Percentiles rank a stretch among this genome's conserved stretches.
Evolutionary conservation across 2,797 vertebrate genomes (phyloP).

Genomic region (Caiman crocodilus): DNA sequence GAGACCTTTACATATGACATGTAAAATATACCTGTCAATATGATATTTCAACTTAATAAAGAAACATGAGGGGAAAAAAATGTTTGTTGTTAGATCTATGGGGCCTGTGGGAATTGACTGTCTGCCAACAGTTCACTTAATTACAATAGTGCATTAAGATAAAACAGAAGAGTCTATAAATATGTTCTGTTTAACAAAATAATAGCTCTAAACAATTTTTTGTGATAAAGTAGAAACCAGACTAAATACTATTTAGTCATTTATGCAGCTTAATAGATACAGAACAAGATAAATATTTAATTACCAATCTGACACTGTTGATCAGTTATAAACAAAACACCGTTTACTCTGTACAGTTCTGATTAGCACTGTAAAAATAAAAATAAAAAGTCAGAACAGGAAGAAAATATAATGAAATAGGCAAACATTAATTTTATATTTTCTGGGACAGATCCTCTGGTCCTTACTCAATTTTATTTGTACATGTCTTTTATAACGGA

Average conservation of each 20-base stretch:
- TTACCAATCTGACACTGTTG: constrained; percentile 16
- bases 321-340: not conserved
- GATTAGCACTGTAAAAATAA: not conserved
- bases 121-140: constrained; percentile 11
- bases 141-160: constrained; percentile 5
- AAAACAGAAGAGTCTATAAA: not conserved
- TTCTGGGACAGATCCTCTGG: not conserved
- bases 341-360: not conserved
- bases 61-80: not conserved
- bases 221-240: not conserved
- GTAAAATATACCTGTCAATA: not conserved
- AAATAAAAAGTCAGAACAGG: not conserved
- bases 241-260: not conserved
- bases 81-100: not conserved
- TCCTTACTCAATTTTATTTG: constrained; percentile 4
- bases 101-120: not conserved
- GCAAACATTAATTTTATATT: not conserved
- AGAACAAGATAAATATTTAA: constrained; percentile 41
- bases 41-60: constrained; percentile 6
- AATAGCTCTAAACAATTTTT: constrained; percentile 17
- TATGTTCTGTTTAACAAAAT: not conserved
- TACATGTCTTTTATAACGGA: not conserved
- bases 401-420: not conserved
- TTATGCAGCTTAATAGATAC: constrained; percentile 18
- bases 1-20: not conserved